Base-by-base conservation (phyloP, 2,113 vertebrate species). In the Arothron firmamentum region DNA sequence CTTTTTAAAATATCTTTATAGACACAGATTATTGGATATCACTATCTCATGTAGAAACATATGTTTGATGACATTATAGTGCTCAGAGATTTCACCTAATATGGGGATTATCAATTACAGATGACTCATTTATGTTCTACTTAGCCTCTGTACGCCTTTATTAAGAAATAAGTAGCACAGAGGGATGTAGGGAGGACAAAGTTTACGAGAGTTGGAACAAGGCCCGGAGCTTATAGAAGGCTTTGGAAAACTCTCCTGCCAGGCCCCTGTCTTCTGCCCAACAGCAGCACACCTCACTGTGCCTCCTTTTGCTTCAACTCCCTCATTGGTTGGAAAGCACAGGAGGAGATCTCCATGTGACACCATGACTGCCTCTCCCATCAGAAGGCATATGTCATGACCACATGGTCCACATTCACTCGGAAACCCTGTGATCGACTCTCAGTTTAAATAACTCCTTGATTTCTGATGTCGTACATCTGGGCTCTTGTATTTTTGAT, bases 191-290 rank as follows among this genome's bases (percentile, higher is more conserved):
- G 46, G 48, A 59, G 75, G 23, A 21, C 42, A 19, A 48, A 49
- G 64, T 56, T 81, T 60, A 64, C 25, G 2, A 58, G 59, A 6
- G 15, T 74, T 84, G 80, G 80, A 78, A 64, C 19, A 0, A 53
- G 59, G 75, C 77, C 77, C 71, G 45, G 61, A 70, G 83, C 73
- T 79, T 67, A 79, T 73, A 45, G 53, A 65, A 63, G 68, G 48
- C 70, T 79, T 59, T 77, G 56, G 72, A 69, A 71, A 81, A 63
- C 56, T 63, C 67, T 71, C 62, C 72, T 79, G 76, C 79, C 83
- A 83, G 72, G 56, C 56, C 46, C 17, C 76, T 66, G 58, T 81
- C 70, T 78, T 88, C 83, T 85, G 83, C 83, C 83, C 75, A 68
- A 81, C 79, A 88, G 81, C 77, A 85, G 82, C 62, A 14, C 2